phyloP scores from a whole-genome alignment of 2,797 vertebrate species.

The Anas capensis region DNA sequence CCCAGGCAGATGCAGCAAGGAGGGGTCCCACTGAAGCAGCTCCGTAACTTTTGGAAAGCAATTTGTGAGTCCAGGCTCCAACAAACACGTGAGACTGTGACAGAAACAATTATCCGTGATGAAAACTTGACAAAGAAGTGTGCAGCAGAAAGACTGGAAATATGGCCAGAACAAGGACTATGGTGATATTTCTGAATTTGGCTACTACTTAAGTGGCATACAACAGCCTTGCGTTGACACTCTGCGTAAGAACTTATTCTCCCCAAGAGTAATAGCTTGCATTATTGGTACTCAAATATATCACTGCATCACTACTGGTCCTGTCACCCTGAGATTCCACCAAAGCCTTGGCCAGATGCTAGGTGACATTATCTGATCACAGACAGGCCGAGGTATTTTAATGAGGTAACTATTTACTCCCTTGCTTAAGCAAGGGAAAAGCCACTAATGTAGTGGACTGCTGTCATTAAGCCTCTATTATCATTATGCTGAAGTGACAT shows the following conservation, averaged over 20 bases:
- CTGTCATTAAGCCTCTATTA: slow-evolving; percentile 1
- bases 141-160: neutral
- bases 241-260: neutral
- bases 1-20: neutral
- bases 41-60: neutral
- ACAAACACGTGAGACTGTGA: neutral
- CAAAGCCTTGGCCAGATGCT: slow-evolving; percentile 27
- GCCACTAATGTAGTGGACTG: neutral
- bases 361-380: neutral
- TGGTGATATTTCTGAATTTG: neutral
- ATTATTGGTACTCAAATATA: neutral
- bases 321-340: neutral
- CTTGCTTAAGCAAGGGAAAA: neutral
- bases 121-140: neutral
- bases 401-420: slow-evolving; percentile 2
- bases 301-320: neutral
- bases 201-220: neutral
- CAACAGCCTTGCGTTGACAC: neutral
- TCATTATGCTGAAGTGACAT: neutral
- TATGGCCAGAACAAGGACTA: neutral
- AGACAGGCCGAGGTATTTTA: slow-evolving; percentile 13
- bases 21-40: neutral
- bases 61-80: neutral
- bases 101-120: neutral
- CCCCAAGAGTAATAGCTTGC: neutral